Evolutionary conservation across 2,888 invertebrate species (phyloP).

Genomic region (Germaria angustata): DNA sequence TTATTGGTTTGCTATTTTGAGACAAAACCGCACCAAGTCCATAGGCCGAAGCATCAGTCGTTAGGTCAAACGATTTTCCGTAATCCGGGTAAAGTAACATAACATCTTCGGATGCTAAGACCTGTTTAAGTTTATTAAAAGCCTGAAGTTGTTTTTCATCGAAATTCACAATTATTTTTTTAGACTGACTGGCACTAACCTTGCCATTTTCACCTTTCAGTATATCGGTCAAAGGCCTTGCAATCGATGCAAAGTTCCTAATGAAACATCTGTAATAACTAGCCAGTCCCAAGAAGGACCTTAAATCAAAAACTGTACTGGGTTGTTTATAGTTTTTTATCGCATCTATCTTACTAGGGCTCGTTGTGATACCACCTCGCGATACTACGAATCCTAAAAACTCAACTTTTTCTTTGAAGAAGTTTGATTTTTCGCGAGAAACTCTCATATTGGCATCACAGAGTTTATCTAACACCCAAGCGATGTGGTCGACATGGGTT

Average conservation of each 20-base stretch:
- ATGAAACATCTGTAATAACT: background rate
- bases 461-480: too few relatives aligned
- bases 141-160: slow-evolving; percentile 5
- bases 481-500: too few relatives aligned
- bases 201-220: slow-evolving; percentile 65
- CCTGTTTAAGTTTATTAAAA: slow-evolving; percentile 13
- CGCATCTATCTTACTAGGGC: too few relatives aligned
- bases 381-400: too few relatives aligned
- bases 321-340: too few relatives aligned
- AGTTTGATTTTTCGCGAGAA: too few relatives aligned
- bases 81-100: slow-evolving; percentile 56
- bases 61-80: slow-evolving; percentile 40
- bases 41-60: slow-evolving; percentile 27
- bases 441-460: too few relatives aligned
- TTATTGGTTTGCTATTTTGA: slow-evolving; percentile 55
- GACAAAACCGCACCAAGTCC: slow-evolving; percentile 56
- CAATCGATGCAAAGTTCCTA: background rate
- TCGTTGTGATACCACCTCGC: too few relatives aligned
- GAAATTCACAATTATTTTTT: slow-evolving; percentile 11
- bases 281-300: background rate
- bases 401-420: too few relatives aligned
- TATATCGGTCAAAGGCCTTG: slow-evolving; percentile 63
- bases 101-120: slow-evolving; percentile 54
- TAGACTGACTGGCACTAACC: slow-evolving; percentile 55
- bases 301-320: too few relatives aligned